phyloP scores from a whole-genome alignment of 2,113 vertebrate genomes.

The Limnothrissa miodon region DNA sequence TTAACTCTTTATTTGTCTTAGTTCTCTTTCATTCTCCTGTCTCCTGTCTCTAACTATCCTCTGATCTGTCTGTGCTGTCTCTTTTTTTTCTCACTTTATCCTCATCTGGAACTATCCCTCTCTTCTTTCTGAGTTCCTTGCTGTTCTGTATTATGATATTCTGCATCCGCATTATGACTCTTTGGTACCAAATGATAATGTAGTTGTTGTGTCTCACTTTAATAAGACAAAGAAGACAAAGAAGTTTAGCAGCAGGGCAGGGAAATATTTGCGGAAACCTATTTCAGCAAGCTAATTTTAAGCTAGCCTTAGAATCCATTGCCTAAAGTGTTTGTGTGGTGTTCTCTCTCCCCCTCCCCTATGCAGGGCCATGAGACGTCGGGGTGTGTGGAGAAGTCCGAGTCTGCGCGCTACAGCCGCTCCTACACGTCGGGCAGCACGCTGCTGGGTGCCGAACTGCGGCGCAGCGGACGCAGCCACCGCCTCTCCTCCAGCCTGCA shows the following conservation, averaged over 20 bases:
- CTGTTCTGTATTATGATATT: neutral
- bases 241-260: no score
- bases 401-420: constrained; percentile 68
- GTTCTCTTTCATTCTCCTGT: no score
- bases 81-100: neutral
- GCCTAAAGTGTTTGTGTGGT: no score
- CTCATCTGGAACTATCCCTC: neutral
- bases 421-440: constrained; percentile 74
- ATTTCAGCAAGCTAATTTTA: no score
- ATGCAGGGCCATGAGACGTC: constrained; percentile 61
- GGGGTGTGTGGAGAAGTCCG: constrained; percentile 65
- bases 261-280: no score
- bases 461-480: constrained; percentile 63
- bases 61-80: neutral
- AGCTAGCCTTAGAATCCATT: no score
- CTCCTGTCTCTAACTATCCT: no score
- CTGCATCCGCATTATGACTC: no score
- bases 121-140: neutral
- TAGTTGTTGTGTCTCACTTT: no score
- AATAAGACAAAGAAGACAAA: no score
- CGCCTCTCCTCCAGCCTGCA: constrained; percentile 77
- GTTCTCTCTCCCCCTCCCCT: neutral
- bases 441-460: constrained; percentile 74
- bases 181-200: no score
- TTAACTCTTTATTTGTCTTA: no score